These are phyloP conservation scores for Ostrea edulis DNA, from an alignment of 1,140 invertebrate species.

Conservation along the genomic window DNA sequence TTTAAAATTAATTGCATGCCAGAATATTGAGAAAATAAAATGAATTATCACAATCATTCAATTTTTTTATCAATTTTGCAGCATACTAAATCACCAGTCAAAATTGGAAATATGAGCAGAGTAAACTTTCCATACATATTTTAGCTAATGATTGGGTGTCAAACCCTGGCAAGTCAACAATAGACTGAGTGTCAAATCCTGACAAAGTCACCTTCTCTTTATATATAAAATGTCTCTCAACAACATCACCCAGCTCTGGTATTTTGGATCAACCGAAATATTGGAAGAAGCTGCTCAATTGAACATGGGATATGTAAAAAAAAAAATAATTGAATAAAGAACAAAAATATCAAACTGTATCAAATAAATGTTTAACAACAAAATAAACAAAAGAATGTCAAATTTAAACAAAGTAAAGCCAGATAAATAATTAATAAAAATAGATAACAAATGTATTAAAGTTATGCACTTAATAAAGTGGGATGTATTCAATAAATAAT, in stretches of 20 bases:
- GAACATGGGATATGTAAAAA: slow-evolving; percentile 23
- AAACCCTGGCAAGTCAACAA: neutral
- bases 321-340: neutral
- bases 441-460: neutral
- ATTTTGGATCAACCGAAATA: neutral
- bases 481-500: neutral
- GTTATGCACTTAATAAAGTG: neutral
- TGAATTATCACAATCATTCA: no score
- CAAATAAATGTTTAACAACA: slow-evolving; percentile 34
- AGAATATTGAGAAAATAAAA: no score
- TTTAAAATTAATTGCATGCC: no score
- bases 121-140: neutral
- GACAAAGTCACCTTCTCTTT: neutral
- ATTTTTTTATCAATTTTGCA: neutral
- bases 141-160: neutral
- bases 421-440: slow-evolving; percentile 23
- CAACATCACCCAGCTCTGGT: neutral
- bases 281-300: slow-evolving; percentile 33
- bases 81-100: neutral
- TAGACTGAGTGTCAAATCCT: neutral
- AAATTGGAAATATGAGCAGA: neutral
- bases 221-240: neutral
- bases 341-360: slow-evolving; percentile 28
- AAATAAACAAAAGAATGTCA: slow-evolving; percentile 10
- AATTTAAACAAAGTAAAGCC: neutral